phyloP scores from a whole-genome alignment of 2,888 invertebrate species.

The Calliscelio sp. region DNA sequence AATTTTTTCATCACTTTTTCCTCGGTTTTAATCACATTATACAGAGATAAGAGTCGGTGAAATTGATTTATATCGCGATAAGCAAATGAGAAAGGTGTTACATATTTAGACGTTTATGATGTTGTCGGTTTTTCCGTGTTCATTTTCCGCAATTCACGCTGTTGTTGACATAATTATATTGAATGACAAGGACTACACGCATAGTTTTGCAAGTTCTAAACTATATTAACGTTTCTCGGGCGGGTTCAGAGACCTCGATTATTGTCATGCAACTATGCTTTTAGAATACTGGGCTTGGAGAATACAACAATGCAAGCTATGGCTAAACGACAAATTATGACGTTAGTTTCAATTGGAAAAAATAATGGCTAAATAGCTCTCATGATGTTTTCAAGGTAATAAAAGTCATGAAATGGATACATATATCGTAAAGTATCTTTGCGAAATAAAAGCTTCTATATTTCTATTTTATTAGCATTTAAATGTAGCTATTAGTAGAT shows the following conservation, averaged over 20 bases:
- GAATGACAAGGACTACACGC: conserved; percentile 54
- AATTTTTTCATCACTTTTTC: not conserved
- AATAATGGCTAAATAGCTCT: not conserved
- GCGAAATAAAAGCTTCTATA: too few species aligned
- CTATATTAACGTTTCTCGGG: conserved; percentile 38
- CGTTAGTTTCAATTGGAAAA: not conserved
- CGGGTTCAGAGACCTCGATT: conserved; percentile 54
- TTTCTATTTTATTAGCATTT: too few species aligned
- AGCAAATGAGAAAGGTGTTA: conserved; percentile 33
- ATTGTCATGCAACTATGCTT: conserved; percentile 55
- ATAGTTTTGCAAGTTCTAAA: conserved; percentile 55
- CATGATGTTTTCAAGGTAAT: too few species aligned
- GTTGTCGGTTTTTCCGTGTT: conserved; percentile 23
- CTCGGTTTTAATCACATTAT: too few species aligned
- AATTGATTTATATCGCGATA: conserved; percentile 8
- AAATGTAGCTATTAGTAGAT: too few species aligned
- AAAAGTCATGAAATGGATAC: too few species aligned
- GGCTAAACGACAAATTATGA: not conserved
- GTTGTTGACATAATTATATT: conserved; percentile 49
- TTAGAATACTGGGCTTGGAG: conserved; percentile 24
- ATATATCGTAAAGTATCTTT: too few species aligned
- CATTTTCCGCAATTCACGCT: conserved; percentile 20
- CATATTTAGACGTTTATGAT: conserved; percentile 38
- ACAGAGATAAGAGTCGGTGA: not conserved
- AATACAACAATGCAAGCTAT: conserved; percentile 39